Evolutionary conservation across 2,797 vertebrate species (phyloP), one percentile per base, ranked within the genome.

Genomic region (Acanthurus tractus): DNA sequence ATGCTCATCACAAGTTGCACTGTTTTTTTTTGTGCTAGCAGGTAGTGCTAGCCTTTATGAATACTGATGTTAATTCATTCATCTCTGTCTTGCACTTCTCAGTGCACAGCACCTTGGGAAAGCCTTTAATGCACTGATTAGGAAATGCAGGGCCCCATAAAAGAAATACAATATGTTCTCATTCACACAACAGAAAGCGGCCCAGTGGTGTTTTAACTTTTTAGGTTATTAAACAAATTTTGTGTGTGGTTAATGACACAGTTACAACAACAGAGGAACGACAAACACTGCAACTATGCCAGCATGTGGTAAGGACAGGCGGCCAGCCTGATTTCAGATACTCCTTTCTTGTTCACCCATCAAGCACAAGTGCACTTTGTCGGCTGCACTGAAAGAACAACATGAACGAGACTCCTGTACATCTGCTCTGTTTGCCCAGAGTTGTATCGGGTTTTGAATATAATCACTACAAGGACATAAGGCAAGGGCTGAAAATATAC

Each of bases 341-440:
- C 36, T 50, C 8, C 20, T 42, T 58, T 53, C 34, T 22, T 74
- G 18, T 18, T 2, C n/a, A 57, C 2, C 42, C 63, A 64, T 58
- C 48, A 40, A 45, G 44, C 50, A 83, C 40, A 70, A 54, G 61
- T 62, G 63, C 81, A 79, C 66, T 75, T 82, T 76, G 38, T 44
- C n/a, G 20, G 42, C 56, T 52, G 18, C 44, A 70, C 23, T 77
- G 62, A 15, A 57, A 49, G 45, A 57, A 56, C 29, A 67, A 36
- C 54, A 34, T 1, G 17, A 54, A 20, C 11, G 49, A 76, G 6
- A 50, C 29, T 71, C 11, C 45, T 61, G 23, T 29, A 7, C 9
- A 10, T 29, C 42, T 50, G 54, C 22, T 23, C 11, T 13, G 9
- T 50, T 66, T 59, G 10, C 25, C 12, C 15, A 12, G 12, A 66